Percentiles rank a stretch among this genome's conserved stretches.
phyloP scores from a whole-genome alignment of 2,113 vertebrate genomes.

The Oostethus manadensis region DNA sequence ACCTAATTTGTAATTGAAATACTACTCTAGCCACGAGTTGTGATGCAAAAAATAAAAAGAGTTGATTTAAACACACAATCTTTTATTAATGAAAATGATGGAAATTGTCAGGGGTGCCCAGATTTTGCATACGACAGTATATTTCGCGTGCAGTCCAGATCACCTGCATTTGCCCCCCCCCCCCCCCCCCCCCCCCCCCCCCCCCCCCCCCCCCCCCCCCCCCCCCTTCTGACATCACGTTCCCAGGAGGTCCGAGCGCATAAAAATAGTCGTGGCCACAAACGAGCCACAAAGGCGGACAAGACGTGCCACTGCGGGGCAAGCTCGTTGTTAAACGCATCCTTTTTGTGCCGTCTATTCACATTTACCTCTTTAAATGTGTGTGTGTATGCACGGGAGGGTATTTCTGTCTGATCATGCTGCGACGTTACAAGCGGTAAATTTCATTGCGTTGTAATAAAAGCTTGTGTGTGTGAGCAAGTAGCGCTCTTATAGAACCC shows the following conservation, averaged over 20 bases:
- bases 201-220: constrained; percentile 1
- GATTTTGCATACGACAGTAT: too few relatives aligned
- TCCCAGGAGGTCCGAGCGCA: constrained; percentile 33
- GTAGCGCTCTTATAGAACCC: not conserved
- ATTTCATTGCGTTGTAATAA: too few relatives aligned
- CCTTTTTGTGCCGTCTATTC: constrained; percentile 29
- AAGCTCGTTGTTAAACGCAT: constrained; percentile 19
- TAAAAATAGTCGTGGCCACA: constrained; percentile 58
- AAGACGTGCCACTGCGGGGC: constrained; percentile 50
- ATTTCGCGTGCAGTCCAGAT: constrained; percentile 2
- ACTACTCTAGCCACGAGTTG: too few relatives aligned
- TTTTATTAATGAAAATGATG: too few relatives aligned
- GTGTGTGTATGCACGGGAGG: not conserved
- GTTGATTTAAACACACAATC: too few relatives aligned
- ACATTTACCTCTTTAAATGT: constrained; percentile 29
- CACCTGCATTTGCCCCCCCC: constrained; percentile 5
- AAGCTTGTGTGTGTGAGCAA: too few relatives aligned
- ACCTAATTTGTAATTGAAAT: too few relatives aligned
- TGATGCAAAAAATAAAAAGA: too few relatives aligned
- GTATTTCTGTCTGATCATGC: constrained; percentile 20
- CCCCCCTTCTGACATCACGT: constrained; percentile 4
- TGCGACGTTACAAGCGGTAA: not conserved
- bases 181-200: not conserved
- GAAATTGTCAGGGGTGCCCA: too few relatives aligned
- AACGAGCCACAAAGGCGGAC: constrained; percentile 44